Evolutionary conservation across 2,888 invertebrate species (phyloP), one percentile per base, ranked within the genome.

Genomic region (Lampropteryx suffumata): DNA sequence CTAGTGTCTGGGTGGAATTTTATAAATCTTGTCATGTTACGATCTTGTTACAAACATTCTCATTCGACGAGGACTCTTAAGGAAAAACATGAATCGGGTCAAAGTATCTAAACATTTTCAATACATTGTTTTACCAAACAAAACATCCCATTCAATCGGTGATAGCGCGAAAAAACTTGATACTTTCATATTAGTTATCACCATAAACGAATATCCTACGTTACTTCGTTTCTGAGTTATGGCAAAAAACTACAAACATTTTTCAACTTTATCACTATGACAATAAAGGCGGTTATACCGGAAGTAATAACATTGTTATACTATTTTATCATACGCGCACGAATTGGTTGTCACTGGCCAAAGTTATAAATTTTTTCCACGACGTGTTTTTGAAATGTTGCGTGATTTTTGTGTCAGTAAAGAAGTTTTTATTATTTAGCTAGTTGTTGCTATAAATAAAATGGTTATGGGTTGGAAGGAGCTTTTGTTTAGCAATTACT

Each of bases 171-270:
- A 57, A 58, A 61, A 55, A 57, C 40, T 53, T 55, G 53, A 65
- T 66, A 66, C 64, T 67, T 72, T 74, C 76, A 69, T 79, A 80
- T 79, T 75, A 82, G 77, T 80, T 79, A 77, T 77, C 73, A 71
- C 72, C 75, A 74, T 77, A 75, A 81, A 69, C 55, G 65, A 17
- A 17, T 17, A 17, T 17, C 17, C 71, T 63, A 62, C 65, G 60
- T 57, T 63, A 62, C 61, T 57, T 21, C 21, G 3, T 61, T 60
- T 44, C 49, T 41, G 57, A 51, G 52, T 59, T 59, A 53, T 57
- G 14, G 27, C 58, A 32, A 50, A 55, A 52, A 61, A 56, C 46
- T 42, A 51, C 58, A 63, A 63, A 51, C 59, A 34, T 73, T 65
- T 64, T 57, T 65, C 54, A 58, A 62, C 65, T 67, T 61, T 75